Base-by-base conservation (phyloP, 2,113 vertebrate genomes). In the Sardina pilchardus region DNA sequence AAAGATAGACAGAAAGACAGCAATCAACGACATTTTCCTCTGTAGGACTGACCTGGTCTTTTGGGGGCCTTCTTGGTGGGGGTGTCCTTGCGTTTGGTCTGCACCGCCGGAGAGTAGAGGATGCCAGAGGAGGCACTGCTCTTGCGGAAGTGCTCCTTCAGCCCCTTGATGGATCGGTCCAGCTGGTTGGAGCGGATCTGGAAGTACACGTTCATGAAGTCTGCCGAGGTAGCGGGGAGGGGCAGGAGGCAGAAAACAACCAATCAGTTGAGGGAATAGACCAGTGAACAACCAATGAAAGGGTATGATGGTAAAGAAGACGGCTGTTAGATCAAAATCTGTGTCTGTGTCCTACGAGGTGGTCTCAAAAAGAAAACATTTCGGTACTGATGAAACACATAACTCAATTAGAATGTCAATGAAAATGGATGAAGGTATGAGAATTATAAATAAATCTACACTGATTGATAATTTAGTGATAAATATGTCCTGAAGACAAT, bases 191-290 rank as follows among this genome's bases (percentile, higher is more conserved):
- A 99, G 39, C 98, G 94, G 89, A 99, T 98, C 93, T 99, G 98
- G 94, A 96, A 99, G 94, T 99, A 99, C 63, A 99, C 98, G 30
- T 97, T 99, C 98, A 99, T 99, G 93, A 99, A 99, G 90, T 99
- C 98, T 99, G 94, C 34, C 71, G 30, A 78, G 34, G 26, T 34
- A 78, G 71, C 10, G 71, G 71, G 67, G 5, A 10, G 63, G 71
- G 34, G 30, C 1, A 78, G 21, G 53, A 34, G 14, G 71, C 14
- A 36, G 71, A 78, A 34, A 36, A 78, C 71, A 14, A 14, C 30
- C 14, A 78, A 78, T 78, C 30, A 78, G 71, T 78, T 14, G 30
- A 34, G 71, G 30, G 26, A 78, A 78, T 36, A 16, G 53, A 78
- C 9, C 10, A 34, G 14, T 39, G 14, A 78, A 34, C 12, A 78